Evolutionary conservation across 2,888 invertebrate species (phyloP).

Genomic region (Ennomos quercinarius): DNA sequence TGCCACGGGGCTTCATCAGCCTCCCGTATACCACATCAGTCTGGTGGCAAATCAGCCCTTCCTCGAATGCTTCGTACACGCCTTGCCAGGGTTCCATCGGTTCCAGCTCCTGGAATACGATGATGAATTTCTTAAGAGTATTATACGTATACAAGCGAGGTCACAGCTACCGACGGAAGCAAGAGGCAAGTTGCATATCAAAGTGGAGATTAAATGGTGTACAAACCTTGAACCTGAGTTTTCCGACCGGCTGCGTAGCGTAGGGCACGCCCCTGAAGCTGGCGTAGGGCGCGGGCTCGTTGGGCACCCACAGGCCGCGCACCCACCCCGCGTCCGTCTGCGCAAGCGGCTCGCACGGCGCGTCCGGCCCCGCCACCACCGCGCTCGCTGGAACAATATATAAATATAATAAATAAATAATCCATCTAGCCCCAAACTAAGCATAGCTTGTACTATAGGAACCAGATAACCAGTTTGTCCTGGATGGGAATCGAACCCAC

Average conservation of each 20-base stretch:
- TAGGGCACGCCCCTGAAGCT: constrained; percentile 79
- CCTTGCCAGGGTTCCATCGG: constrained; percentile 80
- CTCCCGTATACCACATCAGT: constrained; percentile 71
- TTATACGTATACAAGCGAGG: too few relatives aligned
- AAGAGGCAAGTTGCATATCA: too few relatives aligned
- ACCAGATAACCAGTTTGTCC: too few relatives aligned
- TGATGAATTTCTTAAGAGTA: too few relatives aligned
- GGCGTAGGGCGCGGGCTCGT: constrained; percentile 50
- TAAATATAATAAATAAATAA: too few relatives aligned
- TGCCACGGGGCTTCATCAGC: constrained; percentile 53
- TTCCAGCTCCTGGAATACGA: constrained; percentile 75
- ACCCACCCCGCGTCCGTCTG: constrained; percentile 60
- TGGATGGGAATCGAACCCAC: too few relatives aligned
- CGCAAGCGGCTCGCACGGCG: constrained; percentile 46
- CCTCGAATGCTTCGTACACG: constrained; percentile 81
- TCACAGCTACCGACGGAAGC: too few relatives aligned
- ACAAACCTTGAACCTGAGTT: constrained; percentile 67
- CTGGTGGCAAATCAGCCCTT: constrained; percentile 87
- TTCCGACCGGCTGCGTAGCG: constrained; percentile 69
- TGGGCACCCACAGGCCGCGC: constrained; percentile 55
- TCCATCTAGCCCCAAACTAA: too few relatives aligned
- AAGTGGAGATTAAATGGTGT: too few relatives aligned
- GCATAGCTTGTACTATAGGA: too few relatives aligned
- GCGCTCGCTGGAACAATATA: constrained; percentile 44
- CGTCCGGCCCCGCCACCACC: constrained; percentile 37